phyloP scores from a whole-genome alignment of 2,797 vertebrate genomes.

The Esox lucius region DNA sequence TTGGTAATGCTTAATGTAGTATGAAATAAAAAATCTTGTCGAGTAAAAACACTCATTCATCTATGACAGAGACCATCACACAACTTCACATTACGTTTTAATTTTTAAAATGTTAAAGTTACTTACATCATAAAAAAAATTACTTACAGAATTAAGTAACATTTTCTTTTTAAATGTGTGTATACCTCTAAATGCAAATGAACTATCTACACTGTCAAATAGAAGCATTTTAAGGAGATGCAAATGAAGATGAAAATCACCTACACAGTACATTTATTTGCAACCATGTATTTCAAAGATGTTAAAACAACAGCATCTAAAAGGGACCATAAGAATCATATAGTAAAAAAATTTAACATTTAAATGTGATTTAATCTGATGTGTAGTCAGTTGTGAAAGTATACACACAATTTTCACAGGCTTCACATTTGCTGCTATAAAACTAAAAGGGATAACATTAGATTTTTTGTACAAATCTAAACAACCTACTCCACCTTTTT shows the following conservation, averaged over 20 bases:
- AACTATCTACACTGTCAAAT: conserved; percentile 84
- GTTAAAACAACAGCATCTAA: conserved; percentile 76
- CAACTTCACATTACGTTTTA: conserved; percentile 85
- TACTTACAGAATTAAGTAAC: conserved; percentile 88
- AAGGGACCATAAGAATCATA: conserved; percentile 75
- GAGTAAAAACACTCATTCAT: background rate
- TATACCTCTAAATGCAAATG: conserved; percentile 88
- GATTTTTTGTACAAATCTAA: background rate
- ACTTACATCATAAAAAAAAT: conserved; percentile 90
- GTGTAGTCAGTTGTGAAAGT: no score
- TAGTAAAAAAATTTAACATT: conserved; percentile 3
- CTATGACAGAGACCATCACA: background rate
- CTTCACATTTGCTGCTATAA: conserved; percentile 12
- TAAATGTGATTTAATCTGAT: no score
- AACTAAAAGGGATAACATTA: conserved; percentile 12
- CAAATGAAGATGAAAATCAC: conserved; percentile 81
- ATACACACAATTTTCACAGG: no score
- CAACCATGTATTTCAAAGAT: conserved; percentile 75
- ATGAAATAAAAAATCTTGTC: background rate
- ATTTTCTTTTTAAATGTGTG: conserved; percentile 79
- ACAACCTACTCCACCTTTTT: no score
- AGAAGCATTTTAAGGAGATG: conserved; percentile 79
- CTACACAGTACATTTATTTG: conserved; percentile 73
- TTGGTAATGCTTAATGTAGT: no score
- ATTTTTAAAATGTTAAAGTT: conserved; percentile 86